Conservation (phyloP, 1,140 invertebrate genomes). For the Tetramorium parvispinum region DNA sequence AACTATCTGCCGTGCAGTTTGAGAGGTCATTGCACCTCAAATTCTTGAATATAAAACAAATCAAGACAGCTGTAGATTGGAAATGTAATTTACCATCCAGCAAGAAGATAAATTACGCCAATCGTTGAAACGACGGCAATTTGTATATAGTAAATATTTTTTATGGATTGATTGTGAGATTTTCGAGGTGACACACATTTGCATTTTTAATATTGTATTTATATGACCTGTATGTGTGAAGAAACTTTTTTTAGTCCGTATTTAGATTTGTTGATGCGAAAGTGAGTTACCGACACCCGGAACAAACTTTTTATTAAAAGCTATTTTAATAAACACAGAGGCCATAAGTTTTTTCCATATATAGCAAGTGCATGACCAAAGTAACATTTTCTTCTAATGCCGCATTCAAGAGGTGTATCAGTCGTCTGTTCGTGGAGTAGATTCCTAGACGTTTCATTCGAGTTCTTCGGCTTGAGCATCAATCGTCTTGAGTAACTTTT, state of each 20-base stretch:
- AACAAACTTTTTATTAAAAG: conserved; percentile 8
- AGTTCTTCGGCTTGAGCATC: background rate
- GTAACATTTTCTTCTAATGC: conserved; percentile 38
- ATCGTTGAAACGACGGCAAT: conserved; percentile 12
- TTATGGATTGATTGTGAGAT: conserved; percentile 57
- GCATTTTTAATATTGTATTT: conserved; percentile 53
- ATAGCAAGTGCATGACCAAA: conserved; percentile 49
- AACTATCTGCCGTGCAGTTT: conserved; percentile 26
- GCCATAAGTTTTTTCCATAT: conserved; percentile 40
- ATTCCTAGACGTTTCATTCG: background rate
- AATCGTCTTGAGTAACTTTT: background rate
- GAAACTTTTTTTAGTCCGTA: background rate
- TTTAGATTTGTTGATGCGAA: conserved; percentile 19
- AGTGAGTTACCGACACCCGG: background rate
- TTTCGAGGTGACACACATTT: conserved; percentile 56
- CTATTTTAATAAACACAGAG: conserved; percentile 36
- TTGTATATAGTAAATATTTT: conserved; percentile 75
- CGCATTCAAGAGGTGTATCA: background rate
- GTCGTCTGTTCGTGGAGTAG: background rate
- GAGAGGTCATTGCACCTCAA: conserved; percentile 1
- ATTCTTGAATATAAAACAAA: background rate
- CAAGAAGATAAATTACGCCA: background rate
- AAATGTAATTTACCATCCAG: background rate
- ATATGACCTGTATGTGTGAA: conserved; percentile 49
- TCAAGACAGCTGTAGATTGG: background rate